Conservation (phyloP, 2,888 invertebrate genomes). For the Noctua janthe region DNA sequence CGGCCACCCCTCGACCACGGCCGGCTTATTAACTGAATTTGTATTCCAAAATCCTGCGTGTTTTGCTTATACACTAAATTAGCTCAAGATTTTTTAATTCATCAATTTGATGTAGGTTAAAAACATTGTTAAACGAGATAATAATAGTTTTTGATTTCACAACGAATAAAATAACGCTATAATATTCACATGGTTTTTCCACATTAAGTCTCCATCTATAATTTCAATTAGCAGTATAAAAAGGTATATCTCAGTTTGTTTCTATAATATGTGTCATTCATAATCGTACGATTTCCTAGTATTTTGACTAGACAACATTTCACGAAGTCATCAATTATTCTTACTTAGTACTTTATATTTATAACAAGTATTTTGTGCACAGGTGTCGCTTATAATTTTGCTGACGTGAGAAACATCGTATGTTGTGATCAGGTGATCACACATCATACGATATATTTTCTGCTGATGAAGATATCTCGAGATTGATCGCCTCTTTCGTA, state of each 20-base stretch:
- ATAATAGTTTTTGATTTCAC: not conserved
- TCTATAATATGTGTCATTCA: not conserved
- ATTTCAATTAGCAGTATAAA: not conserved
- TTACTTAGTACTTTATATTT: conserved; percentile 20
- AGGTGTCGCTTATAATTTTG: conserved; percentile 41
- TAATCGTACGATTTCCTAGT: conserved; percentile 41
- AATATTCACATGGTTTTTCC: not conserved
- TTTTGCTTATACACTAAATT: conserved; percentile 76
- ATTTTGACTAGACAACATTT: conserved; percentile 14
- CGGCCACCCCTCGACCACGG: conserved; percentile 72
- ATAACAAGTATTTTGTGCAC: conserved; percentile 8
- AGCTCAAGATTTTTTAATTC: conserved; percentile 65
- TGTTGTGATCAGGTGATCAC: conserved; percentile 24
- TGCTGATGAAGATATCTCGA: conserved; percentile 57
- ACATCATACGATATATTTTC: conserved; percentile 65
- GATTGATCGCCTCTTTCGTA: conserved; percentile 56
- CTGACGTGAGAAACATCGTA: conserved; percentile 29
- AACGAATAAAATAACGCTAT: not conserved
- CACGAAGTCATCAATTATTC: conserved; percentile 11
- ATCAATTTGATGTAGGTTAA: not conserved
- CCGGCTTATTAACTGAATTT: conserved; percentile 82
- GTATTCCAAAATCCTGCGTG: conserved; percentile 86
- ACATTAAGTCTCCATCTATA: not conserved
- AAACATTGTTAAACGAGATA: not conserved
- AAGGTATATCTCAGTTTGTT: not conserved